These are phyloP conservation scores for Mormyrus iriodes DNA, from an alignment of 2,113 vertebrate genomes.

Conservation along the genomic window DNA sequence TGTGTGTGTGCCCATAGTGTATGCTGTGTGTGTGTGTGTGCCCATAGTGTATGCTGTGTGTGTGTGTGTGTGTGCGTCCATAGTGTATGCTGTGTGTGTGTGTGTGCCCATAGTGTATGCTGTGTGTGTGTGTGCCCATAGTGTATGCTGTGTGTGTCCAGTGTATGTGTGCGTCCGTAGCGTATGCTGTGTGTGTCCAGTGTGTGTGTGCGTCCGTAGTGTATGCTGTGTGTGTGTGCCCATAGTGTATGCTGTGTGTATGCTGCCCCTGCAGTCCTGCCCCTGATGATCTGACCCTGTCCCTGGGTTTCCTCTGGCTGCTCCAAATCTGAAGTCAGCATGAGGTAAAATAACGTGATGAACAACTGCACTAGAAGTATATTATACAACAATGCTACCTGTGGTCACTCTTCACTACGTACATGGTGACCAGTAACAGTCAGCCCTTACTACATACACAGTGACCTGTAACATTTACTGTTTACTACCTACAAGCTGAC, in stretches of 20 bases:
- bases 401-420: neutral
- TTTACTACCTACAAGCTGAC: no score
- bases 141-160: no score
- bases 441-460: no score
- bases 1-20: no score
- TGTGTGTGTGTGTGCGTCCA: no score
- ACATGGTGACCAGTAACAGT: neutral
- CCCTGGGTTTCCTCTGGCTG: neutral
- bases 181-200: no score
- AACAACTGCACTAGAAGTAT: neutral
- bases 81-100: no score
- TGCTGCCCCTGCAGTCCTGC: neutral
- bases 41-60: no score
- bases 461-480: neutral
- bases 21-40: neutral
- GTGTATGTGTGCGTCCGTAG: no score
- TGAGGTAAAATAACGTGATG: neutral
- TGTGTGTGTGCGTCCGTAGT: neutral
- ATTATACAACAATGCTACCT: neutral
- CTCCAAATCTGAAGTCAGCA: neutral
- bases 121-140: no score
- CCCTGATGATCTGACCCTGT: neutral
- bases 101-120: no score
- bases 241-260: no score
- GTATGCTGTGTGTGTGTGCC: neutral